Percentiles rank a stretch among this genome's conserved stretches.
phyloP scores from a whole-genome alignment of 1,140 invertebrate genomes.

The Cydia amplana region DNA sequence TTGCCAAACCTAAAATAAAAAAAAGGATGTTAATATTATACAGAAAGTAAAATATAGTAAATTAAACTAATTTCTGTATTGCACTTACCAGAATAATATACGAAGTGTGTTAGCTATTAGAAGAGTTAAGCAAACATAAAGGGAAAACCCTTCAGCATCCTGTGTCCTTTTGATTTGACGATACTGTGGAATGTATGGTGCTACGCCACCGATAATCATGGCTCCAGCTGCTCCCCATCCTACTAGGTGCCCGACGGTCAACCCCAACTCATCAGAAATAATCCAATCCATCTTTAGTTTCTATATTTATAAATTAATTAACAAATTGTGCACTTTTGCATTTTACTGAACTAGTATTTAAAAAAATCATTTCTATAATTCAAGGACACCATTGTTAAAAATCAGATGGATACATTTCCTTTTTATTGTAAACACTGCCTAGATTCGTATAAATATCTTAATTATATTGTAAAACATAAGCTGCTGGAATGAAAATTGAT shows the following conservation, averaged over 20 bases:
- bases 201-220: slow-evolving; percentile 95
- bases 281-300: slow-evolving; percentile 83
- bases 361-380: not conserved
- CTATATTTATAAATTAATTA: slow-evolving; percentile 15
- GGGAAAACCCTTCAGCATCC: slow-evolving; percentile 97
- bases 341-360: not conserved
- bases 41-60: slow-evolving; percentile 33
- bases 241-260: slow-evolving; percentile 83
- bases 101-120: slow-evolving; percentile 97
- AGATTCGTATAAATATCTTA: not conserved
- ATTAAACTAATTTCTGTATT: not conserved
- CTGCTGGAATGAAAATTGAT: slow-evolving; percentile 24
- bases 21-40: slow-evolving; percentile 35
- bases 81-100: slow-evolving; percentile 97
- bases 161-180: slow-evolving; percentile 93
- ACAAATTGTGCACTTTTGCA: not conserved
- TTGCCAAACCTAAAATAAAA: slow-evolving; percentile 94
- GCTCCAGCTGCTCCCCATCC: slow-evolving; percentile 86
- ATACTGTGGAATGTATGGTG: slow-evolving; percentile 96
- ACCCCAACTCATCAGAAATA: slow-evolving; percentile 84
- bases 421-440: not conserved
- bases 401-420: not conserved
- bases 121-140: slow-evolving; percentile 96
- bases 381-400: not conserved
- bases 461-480: not conserved